These are phyloP conservation scores for Eristalinus aeneus DNA, from an alignment of 2,888 invertebrate species.

Conservation along the genomic window DNA sequence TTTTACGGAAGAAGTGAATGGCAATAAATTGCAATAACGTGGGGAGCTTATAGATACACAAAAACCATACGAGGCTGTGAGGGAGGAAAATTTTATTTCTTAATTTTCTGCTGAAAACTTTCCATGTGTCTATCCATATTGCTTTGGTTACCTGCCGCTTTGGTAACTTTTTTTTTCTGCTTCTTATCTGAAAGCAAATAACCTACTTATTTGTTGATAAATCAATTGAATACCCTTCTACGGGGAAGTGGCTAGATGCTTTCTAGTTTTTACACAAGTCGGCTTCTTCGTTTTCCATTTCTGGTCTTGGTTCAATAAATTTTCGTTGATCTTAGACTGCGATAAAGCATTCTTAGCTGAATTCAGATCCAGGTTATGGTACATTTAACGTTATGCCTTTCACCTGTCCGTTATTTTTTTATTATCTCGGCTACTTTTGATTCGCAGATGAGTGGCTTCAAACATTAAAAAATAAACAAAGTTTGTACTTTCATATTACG, in stretches of 20 bases:
- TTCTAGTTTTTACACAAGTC: not conserved
- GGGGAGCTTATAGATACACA: not conserved
- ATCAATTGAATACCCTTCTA: not conserved
- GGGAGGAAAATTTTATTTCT: not conserved
- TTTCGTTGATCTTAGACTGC: not conserved
- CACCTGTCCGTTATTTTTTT: no score
- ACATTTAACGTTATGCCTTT: no score
- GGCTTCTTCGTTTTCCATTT: not conserved
- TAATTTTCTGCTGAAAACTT: not conserved
- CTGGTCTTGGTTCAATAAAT: not conserved
- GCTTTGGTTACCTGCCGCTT: not conserved
- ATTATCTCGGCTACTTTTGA: no score
- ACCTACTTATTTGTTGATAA: not conserved
- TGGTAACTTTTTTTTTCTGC: not conserved
- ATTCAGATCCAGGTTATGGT: not conserved
- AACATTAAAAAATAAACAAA: no score
- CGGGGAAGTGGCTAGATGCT: not conserved
- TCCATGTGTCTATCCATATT: not conserved
- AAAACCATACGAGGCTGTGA: not conserved
- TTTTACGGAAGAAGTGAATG: not conserved
- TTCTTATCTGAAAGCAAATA: not conserved
- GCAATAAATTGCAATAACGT: not conserved
- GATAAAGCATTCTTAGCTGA: not conserved
- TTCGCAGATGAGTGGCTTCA: no score
- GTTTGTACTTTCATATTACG: no score